Evolutionary conservation across 2,797 vertebrate genomes (phyloP).

Genomic region (Sebastes flavidus): DNA sequence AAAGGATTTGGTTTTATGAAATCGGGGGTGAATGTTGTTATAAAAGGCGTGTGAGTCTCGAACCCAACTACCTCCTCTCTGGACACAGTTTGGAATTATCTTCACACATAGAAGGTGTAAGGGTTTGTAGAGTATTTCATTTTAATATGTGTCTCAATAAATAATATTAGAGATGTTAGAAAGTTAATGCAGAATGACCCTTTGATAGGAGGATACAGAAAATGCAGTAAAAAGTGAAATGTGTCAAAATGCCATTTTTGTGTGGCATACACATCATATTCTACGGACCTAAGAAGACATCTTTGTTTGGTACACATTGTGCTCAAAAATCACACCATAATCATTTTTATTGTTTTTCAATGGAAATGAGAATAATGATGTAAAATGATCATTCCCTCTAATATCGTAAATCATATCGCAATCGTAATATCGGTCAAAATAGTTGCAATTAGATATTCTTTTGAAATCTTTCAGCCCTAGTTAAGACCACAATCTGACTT

Average conservation of each 20-base stretch:
- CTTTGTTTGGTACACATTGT: too few relatives aligned
- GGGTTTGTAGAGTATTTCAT: neutral
- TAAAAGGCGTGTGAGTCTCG: neutral
- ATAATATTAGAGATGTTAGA: neutral
- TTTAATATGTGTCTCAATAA: neutral
- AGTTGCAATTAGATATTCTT: neutral
- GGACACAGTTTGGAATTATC: constrained; percentile 21
- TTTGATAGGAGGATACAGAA: neutral
- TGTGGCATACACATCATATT: too few relatives aligned
- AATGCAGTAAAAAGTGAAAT: neutral
- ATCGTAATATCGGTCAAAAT: neutral
- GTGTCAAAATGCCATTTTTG: too few relatives aligned
- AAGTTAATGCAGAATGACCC: neutral
- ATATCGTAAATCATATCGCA: neutral
- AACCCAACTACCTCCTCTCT: neutral
- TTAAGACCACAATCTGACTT: neutral
- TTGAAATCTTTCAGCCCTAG: neutral
- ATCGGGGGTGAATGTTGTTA: neutral
- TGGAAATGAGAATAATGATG: neutral
- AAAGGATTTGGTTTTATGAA: neutral
- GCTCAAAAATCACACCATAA: neutral
- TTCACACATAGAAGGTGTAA: constrained; percentile 30
- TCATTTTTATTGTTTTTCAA: neutral
- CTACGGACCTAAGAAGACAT: too few relatives aligned
- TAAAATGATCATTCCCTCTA: neutral